Percentiles rank a stretch among this genome's conserved stretches.
Evolutionary conservation across 2,888 invertebrate species (phyloP).

Genomic region (Sesia apiformis): DNA sequence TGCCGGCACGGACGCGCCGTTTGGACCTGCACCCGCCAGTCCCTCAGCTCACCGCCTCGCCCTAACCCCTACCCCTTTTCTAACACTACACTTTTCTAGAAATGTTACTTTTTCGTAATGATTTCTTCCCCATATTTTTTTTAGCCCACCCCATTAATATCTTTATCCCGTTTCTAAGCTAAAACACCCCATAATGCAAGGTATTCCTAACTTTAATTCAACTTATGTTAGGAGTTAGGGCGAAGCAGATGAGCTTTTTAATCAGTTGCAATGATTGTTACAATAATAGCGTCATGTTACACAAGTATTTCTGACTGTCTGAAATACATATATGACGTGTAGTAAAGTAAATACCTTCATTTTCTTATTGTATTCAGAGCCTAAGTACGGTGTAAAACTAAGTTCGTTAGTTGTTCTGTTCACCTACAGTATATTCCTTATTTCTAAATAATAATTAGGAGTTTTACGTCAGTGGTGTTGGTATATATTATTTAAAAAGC

Average conservation of each 20-base stretch:
- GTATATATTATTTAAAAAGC: not conserved
- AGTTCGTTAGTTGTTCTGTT: too few relatives aligned
- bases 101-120: slow-evolving; percentile 2
- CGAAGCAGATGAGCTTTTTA: slow-evolving; percentile 67
- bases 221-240: slow-evolving; percentile 65
- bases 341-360: too few relatives aligned
- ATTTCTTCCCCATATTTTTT: not conserved
- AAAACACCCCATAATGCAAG: too few relatives aligned
- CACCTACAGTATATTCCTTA: too few relatives aligned
- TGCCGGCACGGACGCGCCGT: slow-evolving; percentile 91
- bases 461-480: too few relatives aligned
- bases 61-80: slow-evolving; percentile 27
- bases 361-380: too few relatives aligned
- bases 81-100: not conserved
- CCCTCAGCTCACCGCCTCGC: slow-evolving; percentile 62
- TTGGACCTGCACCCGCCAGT: slow-evolving; percentile 82
- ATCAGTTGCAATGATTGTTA: slow-evolving; percentile 36
- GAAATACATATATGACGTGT: too few relatives aligned
- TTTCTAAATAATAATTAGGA: too few relatives aligned
- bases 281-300: slow-evolving; percentile 1
- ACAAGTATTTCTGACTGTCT: too few relatives aligned
- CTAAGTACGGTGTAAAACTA: too few relatives aligned
- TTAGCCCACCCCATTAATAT: too few relatives aligned
- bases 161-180: too few relatives aligned
- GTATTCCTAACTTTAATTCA: not conserved